phyloP scores from a whole-genome alignment of 2,888 invertebrate species.

The Meliscaeva auricollis region DNA sequence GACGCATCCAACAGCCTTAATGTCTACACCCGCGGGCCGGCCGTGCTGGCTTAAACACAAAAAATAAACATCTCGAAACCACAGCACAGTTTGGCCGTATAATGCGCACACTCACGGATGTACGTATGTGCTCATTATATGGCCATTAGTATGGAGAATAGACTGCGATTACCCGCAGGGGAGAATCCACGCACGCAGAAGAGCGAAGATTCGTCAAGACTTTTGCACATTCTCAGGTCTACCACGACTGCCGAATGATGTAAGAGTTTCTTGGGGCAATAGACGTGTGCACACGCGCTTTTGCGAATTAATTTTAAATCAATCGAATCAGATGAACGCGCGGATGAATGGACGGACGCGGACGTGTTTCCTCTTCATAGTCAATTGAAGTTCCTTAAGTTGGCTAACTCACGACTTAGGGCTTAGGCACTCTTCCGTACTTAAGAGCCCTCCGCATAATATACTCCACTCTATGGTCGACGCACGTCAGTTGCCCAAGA shows the following conservation, averaged over 20 bases:
- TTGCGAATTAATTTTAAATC: conserved; percentile 71
- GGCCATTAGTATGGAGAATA: conserved; percentile 67
- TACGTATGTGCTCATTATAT: conserved; percentile 65
- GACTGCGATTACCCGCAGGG: conserved; percentile 43
- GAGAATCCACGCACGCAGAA: conserved; percentile 26
- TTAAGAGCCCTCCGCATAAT: conserved; percentile 14
- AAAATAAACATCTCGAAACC: conserved; percentile 32
- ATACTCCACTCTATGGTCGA: conserved; percentile 12
- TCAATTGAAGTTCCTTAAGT: conserved; percentile 25
- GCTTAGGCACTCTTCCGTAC: conserved; percentile 15
- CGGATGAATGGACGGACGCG: not conserved
- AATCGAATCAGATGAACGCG: conserved; percentile 53
- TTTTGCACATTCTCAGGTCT: conserved; percentile 22
- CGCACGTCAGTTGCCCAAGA: conserved; percentile 4
- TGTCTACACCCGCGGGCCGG: conserved; percentile 61
- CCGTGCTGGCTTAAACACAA: not conserved
- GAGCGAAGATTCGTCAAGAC: conserved; percentile 29
- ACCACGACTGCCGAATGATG: conserved; percentile 31
- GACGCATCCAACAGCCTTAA: conserved; percentile 50
- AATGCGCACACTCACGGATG: conserved; percentile 56
- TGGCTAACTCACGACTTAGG: conserved; percentile 1
- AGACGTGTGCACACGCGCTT: conserved; percentile 64
- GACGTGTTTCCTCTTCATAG: conserved; percentile 61
- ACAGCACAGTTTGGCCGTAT: conserved; percentile 17
- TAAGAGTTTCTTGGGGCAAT: conserved; percentile 57